Evolutionary conservation across 30 jellyfish, hydroid and myxozoan species (phyloP), one percentile per base, ranked within the genome.

Genomic region (Aurelia aurita complex sp. Pacific): DNA sequence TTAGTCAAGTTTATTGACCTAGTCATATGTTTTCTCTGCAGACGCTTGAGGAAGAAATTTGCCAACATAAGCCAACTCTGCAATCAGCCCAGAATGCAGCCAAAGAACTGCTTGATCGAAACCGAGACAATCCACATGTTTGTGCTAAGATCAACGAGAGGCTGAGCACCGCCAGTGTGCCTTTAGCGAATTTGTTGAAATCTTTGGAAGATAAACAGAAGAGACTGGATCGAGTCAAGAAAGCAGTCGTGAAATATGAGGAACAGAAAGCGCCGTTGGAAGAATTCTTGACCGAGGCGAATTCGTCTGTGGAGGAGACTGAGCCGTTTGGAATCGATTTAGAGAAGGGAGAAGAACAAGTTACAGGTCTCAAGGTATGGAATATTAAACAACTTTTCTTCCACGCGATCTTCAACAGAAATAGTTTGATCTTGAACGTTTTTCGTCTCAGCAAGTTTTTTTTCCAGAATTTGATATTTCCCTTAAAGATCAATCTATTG

Each of bases 31-130:
- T 18, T 61, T 70, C 72, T 10, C 18, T 43, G 6, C 81, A 92
- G 98, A 82, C 77, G 33, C 67, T 94, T 40, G 96, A 89, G 71
- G 88, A 77, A 36, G 97, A 90, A 17, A 76, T 94, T 64, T 85
- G 74, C 42, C 52, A 66, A 10, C 92, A 80, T 52, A 81, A 83
- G 32, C 99, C 99, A 14, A 60, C 77, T 11, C 73, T 94, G 55
- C 95, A 84, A 55, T 67, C 89, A 4, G 99, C 99, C 5, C 96
- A 94, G 54, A 82, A 82, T 62, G n/a, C 94, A 5, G 97, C 97
- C 19, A 83, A 94, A 64, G 72, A 59, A 65, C 96, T 94, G 46
- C 76, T 89, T 7, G 97, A 89, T 36, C 80, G 89, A 65, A 94
- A 89, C 87, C 73, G 83, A 54, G 90, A 86, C 43, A 86, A 81